Base-by-base conservation (phyloP, 1,140 invertebrate species). In the Oscheius sp. region DNA sequence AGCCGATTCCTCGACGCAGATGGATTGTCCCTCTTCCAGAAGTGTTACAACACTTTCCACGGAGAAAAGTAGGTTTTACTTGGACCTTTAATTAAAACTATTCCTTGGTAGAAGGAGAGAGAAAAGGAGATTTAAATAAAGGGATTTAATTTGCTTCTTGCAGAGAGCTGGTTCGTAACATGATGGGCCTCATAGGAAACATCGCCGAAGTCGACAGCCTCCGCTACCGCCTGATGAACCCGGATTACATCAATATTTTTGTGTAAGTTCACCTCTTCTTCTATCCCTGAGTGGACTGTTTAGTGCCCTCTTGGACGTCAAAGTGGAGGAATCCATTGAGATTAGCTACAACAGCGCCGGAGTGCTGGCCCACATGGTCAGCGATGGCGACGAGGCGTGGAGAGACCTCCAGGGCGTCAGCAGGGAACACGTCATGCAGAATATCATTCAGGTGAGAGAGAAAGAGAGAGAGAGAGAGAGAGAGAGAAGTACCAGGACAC, bases 261-360 rank as follows among this genome's bases (percentile, higher is more conserved):
- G 84, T 82, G 87, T 87, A 80, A 70, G 77, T 76, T 62, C 26
- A 23, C 18, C 31, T 63, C 23, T 59, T 59, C 55, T 23, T 15
- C 20, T 23, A 20, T 59, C 23, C 23, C 23, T 59, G 13, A 28
- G 55, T 31, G 13, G 13, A 59, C 23, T 59, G 13, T 63, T 63
- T 34, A 63, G 61, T 32, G 32, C 15, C 35, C 36, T 36, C 7
- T 26, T 63, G 61, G 36, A 63, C 15, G 31, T n/a, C 15, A 63
- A 92, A 0, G 87, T 88, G 10, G 91, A 91, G 80, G 94, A 97
- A 87, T 94, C 93, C 31, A 97, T 97, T 76, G 95, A 98, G 89
- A 93, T 95, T 58, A 93, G 92, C 80, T 97, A 98, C 86, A 97
- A 97, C 87, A 93, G 94, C 20, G 93, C 93, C 13, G 95, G 95